Base-by-base conservation (phyloP, 2,113 vertebrate genomes). In the Sander lucioperca region DNA sequence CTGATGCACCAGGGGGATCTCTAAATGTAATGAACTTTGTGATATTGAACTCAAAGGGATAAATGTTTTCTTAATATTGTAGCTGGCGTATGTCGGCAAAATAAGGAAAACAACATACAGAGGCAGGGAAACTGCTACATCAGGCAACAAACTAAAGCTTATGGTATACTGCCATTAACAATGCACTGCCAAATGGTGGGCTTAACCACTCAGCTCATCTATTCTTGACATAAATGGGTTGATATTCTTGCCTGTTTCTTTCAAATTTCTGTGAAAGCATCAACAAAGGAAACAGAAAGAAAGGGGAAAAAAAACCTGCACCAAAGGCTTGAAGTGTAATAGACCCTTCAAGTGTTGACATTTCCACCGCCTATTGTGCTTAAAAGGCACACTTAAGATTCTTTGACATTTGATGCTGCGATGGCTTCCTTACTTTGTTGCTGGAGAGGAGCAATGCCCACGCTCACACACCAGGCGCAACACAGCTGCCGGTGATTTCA, bases 301-400 rank as follows among this genome's bases (percentile, higher is more conserved):
- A 54, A 15, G 45, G 12, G 33, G 30, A 13, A 18, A 66, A 56
- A 72, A 79, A 73, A 68, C 45, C 68, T 50, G 47, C 86, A 83
- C 71, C 84, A 82, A 91, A 91, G 87, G 79, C 87, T 89, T 90
- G 64, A 89, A 90, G 89, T 83, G 88, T 91, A 92, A 94, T 91
- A 88, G 88, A 91, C 86, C 90, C 91, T 92, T 93, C 92, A 93
- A 93, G 88, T 83, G 86, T 85, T 94, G 93, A 94, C 94, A 95
- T 95, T 94, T 94, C 85, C 88, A 83, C 82, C 71, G 74, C 88
- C 91, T 90, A 91, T 94, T 94, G 92, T 91, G 87, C 86, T 93
- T 94, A 93, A 91, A 93, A 94, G 90, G 77, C 89, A 89, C 87
- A 91, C 93, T 94, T 94, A 90, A 91, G 92, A 90, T 82, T 78